phyloP scores from a whole-genome alignment of 2,888 invertebrate species.

The Trissonchulus sp. region DNA sequence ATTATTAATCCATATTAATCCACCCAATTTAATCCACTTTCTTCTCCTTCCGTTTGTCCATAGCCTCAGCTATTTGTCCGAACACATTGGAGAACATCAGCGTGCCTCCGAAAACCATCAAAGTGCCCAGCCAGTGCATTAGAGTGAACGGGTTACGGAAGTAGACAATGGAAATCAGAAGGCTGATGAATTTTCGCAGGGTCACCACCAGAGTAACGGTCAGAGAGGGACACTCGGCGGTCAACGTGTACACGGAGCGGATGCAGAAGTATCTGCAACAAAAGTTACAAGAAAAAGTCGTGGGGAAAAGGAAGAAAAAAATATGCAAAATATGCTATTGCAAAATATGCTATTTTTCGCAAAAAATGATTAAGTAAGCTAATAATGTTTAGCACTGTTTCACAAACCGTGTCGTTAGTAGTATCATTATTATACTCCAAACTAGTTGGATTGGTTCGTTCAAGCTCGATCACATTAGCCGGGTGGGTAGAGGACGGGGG shows the following conservation, averaged over 20 bases:
- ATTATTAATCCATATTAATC: no score
- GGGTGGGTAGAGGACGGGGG: no score
- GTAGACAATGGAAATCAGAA: slow-evolving; percentile 88
- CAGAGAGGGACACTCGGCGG: slow-evolving; percentile 84
- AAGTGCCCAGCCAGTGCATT: slow-evolving; percentile 82
- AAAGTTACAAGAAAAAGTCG: no score
- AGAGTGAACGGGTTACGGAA: slow-evolving; percentile 88
- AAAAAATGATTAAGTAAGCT: no score
- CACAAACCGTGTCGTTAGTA: no score
- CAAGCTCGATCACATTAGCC: no score
- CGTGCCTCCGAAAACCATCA: slow-evolving; percentile 84
- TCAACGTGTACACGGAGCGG: slow-evolving; percentile 84
- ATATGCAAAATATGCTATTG: no score
- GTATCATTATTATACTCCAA: no score
- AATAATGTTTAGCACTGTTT: no score
- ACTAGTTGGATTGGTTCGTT: no score
- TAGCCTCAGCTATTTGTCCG: slow-evolving; percentile 31
- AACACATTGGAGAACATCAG: slow-evolving; percentile 73
- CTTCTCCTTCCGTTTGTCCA: neutral
- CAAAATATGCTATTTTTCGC: no score
- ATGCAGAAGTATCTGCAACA: slow-evolving; percentile 71
- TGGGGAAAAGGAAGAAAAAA: no score
- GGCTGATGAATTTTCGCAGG: slow-evolving; percentile 83
- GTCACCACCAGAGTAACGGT: slow-evolving; percentile 94
- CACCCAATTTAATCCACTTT: neutral